Evolutionary conservation across 2,113 vertebrate genomes (phyloP).

Genomic region (Cygnus buccinator): DNA sequence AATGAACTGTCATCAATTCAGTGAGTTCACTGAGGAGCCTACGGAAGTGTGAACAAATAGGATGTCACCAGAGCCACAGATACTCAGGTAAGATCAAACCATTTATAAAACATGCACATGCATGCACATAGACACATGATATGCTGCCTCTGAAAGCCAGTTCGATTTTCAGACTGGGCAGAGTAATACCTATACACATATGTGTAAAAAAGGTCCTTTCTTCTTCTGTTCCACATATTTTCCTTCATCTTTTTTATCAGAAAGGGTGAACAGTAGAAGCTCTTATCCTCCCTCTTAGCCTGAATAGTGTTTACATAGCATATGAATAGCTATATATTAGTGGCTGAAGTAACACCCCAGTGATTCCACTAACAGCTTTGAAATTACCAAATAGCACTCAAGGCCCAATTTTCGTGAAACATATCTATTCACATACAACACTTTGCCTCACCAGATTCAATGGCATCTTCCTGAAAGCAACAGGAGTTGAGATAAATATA

Average conservation of each 20-base stretch:
- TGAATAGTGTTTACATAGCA: not conserved
- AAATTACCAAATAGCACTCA: not conserved
- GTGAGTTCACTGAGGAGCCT: not conserved
- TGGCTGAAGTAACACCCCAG: not conserved
- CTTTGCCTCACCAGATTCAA: not conserved
- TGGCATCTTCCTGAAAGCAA: not conserved
- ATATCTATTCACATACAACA: not conserved
- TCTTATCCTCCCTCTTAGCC: not conserved
- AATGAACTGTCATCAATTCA: constrained; percentile 61
- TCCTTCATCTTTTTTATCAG: not conserved
- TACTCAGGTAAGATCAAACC: constrained; percentile 51
- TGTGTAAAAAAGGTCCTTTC: not conserved
- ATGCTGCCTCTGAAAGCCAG: not conserved
- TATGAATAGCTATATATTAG: not conserved
- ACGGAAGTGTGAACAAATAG: constrained; percentile 42
- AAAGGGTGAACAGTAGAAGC: not conserved
- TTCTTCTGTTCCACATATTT: not conserved
- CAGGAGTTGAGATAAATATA: not conserved
- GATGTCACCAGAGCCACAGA: constrained; percentile 14
- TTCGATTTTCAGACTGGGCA: not conserved
- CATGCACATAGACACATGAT: not conserved
- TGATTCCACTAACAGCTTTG: not conserved
- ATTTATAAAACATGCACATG: not conserved
- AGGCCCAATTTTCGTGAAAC: not conserved
- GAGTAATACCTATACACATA: not conserved